Percentiles rank a stretch among this genome's conserved stretches.
Evolutionary conservation across 2,113 vertebrate genomes (phyloP).

Genomic region (Rhadina sibilatrix): DNA sequence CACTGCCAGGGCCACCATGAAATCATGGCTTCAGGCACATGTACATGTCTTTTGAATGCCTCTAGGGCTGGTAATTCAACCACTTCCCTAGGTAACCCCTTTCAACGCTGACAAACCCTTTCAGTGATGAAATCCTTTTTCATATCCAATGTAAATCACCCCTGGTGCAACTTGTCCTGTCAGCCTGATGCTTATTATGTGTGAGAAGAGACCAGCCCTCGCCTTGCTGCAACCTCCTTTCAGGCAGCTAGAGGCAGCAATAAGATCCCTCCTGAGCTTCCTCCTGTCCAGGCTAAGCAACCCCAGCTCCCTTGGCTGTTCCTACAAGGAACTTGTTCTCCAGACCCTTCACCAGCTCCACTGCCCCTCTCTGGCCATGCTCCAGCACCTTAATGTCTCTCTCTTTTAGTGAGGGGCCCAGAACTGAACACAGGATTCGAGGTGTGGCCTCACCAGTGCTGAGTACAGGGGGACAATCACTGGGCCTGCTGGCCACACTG

Average conservation of each 20-base stretch:
- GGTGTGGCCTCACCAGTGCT: not conserved
- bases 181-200: not conserved
- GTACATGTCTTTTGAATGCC: not conserved
- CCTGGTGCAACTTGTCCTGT: not conserved
- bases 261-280: not conserved
- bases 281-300: not conserved
- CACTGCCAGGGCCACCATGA: not conserved
- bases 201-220: not conserved
- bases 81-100: not conserved
- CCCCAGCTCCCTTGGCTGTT: not conserved
- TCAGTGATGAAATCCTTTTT: not conserved
- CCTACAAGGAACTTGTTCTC: not conserved
- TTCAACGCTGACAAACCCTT: not conserved
- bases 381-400: not conserved
- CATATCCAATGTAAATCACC: not conserved
- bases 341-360: not conserved
- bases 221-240: not conserved
- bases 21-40: not conserved
- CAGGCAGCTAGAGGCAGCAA: not conserved
- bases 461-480: not conserved
- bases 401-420: too few relatives aligned
- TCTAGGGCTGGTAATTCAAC: not conserved
- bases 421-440: not conserved
- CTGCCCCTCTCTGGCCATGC: not conserved
- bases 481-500: not conserved